phyloP scores from a whole-genome alignment of 2,797 vertebrate genomes.

The Myripristis jacobus region DNA sequence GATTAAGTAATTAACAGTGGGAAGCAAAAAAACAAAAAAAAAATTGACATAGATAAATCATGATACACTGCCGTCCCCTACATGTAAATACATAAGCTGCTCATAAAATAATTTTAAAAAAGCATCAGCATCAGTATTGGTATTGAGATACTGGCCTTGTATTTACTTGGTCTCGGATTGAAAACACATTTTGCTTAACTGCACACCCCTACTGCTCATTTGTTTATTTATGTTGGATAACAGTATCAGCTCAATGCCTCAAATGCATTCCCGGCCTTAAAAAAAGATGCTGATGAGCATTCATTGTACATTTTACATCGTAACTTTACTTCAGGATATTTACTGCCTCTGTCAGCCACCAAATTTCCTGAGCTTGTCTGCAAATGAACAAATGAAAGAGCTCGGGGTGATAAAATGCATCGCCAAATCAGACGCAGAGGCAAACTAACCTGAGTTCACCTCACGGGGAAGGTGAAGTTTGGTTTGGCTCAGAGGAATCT shows the following conservation, averaged over 20 bases:
- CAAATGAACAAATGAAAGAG: not conserved
- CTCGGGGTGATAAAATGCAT: not conserved
- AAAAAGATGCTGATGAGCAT: not conserved
- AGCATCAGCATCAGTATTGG: too few species aligned
- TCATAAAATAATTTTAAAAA: too few species aligned
- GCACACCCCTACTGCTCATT: too few species aligned
- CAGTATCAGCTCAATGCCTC: not conserved
- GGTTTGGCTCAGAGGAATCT: constrained; percentile 1
- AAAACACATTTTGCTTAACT: too few species aligned
- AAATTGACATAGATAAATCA: too few species aligned
- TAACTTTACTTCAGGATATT: not conserved
- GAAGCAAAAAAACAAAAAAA: too few species aligned
- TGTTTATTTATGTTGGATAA: not conserved
- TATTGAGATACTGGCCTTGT: too few species aligned
- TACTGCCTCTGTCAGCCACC: not conserved
- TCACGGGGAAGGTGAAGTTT: constrained; percentile 20
- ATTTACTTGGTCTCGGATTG: too few species aligned
- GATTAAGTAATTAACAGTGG: too few species aligned
- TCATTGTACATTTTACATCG: not conserved
- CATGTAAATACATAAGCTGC: too few species aligned
- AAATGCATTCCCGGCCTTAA: not conserved
- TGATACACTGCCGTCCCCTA: too few species aligned
- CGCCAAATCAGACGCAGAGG: too few species aligned
- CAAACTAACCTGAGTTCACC: constrained; percentile 1
- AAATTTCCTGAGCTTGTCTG: constrained; percentile 2